Evolutionary conservation across 2,113 vertebrate genomes (phyloP).

Genomic region (Pollimyrus isidori): DNA sequence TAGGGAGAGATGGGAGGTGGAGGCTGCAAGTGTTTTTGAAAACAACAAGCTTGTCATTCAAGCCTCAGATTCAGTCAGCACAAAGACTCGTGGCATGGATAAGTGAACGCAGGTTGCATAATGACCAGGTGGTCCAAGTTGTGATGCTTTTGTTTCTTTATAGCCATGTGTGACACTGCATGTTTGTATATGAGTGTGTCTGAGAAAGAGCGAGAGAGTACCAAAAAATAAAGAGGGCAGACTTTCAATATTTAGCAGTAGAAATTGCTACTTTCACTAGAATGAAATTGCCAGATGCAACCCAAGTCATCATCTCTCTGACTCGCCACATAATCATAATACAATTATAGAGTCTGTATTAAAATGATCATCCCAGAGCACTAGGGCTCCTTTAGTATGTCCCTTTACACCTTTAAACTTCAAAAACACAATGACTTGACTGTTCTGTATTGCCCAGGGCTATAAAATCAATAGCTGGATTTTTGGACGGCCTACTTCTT

Average conservation of each 20-base stretch:
- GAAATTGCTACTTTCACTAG: background rate
- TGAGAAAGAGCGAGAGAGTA: background rate
- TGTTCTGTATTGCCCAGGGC: background rate
- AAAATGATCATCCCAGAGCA: background rate
- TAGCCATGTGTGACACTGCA: background rate
- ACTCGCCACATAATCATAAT: background rate
- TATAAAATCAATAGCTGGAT: background rate
- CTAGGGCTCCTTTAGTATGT: background rate
- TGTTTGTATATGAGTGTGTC: background rate
- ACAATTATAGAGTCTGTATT: background rate
- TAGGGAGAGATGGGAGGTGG: background rate
- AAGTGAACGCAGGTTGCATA: conserved; percentile 7
- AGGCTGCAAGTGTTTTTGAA: conserved; percentile 9
- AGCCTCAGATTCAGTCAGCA: conserved; percentile 13
- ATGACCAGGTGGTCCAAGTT: conserved; percentile 2
- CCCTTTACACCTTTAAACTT: background rate
- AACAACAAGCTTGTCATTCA: conserved; percentile 6
- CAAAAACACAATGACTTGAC: background rate
- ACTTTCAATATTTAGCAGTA: background rate
- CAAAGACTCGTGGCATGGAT: background rate
- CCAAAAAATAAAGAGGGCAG: background rate
- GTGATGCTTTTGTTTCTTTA: conserved; percentile 9
- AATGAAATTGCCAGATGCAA: background rate
- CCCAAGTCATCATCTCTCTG: background rate
- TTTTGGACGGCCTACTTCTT: background rate